Evolutionary conservation across 2,113 vertebrate genomes (phyloP), one percentile per base, ranked within the genome.

Genomic region (Tragelaphus strepsiceros): DNA sequence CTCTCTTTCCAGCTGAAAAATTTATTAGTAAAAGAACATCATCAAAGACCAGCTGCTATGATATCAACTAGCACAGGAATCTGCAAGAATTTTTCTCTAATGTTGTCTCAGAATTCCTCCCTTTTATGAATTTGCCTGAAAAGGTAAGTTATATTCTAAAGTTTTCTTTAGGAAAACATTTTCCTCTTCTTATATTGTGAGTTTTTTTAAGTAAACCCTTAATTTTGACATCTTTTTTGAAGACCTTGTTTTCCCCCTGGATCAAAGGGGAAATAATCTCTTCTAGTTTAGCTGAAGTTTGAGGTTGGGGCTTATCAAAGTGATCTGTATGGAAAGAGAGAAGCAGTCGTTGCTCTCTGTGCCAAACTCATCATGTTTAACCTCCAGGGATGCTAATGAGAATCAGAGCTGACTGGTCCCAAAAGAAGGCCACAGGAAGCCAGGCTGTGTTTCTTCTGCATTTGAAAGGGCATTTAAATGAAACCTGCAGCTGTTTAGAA

Each of bases 1-100:
- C 81, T 97, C 43, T 83, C 43, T 83, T 94, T 90, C 90, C 56
- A 87, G 43, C 78, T 98, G 92, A 97, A 97, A 97, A 89, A 96
- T 96, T 90, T 94, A 97, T 96, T 96, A 96, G 84, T 88, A 92
- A 46, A 62, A 74, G 90, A 90, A 61, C 39, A 59, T 80, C 91
- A 92, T 94, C 80, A 95, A 97, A 97, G 81, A 35, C 46, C 28
- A 14, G n/a, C 22, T n/a, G 85, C 81, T 85, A 81, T 62, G 74
- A 46, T 88, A 81, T 30, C 81, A 88, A 21, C 81, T 53, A 91
- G 15, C n/a, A 88, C 32, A 92, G 88, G 81, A 96, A 83, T 21
- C 54, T 80, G 28, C 22, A 53, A 96, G 78, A 49, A 43, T 71
- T 80, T 97, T 95, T 92, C 84, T 95, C 94, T 94, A 92, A 96